Base-by-base conservation (phyloP, 2,888 invertebrate genomes). In the Heliconius cydno region DNA sequence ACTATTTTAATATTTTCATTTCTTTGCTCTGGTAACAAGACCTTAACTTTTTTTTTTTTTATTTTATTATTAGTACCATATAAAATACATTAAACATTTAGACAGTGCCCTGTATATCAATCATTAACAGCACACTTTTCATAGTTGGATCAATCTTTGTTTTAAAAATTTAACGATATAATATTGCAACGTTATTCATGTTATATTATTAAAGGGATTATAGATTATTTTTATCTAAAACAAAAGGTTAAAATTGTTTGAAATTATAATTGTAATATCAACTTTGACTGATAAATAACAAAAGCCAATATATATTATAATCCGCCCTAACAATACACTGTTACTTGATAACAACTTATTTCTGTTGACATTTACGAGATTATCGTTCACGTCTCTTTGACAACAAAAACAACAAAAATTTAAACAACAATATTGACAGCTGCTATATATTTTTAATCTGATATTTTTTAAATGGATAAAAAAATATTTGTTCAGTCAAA, bases 271-370 rank as follows among this genome's bases (percentile, higher is more conserved):
- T 46, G 13, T 15, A 0, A 3, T 13, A 41, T 41, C 3, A 3
- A 41, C 41, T 41, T 41, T 41, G 13, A 46, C 5, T 0, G 4
- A 46, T 46, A 1, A 19, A 46, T 25, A 13, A 15, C 46, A 34
- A 67, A 67, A 67, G 22, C 67, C 67, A 67, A 67, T 67, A 34
- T 67, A 10, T 34, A 30, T 34, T 34, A 22, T 67, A 67, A 34
- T 7, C 67, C 67, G 34, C 67, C 34, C 9, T 67, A 67, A 34
- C 22, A 67, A 67, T 67, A 34, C 22, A 67, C 22, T 67, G 67
- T 34, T 22, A 67, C 34, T 34, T 34, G 67, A 34, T 67, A 67
- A 67, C 30, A 22, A 67, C 34, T 67, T 34, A 67, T 67, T 67
- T 1, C 3, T 5, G 34, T 22, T 22, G 34, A 3, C 7, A 30